phyloP scores from a whole-genome alignment of 1,140 invertebrate genomes.

The Coptotermes formosanus region DNA sequence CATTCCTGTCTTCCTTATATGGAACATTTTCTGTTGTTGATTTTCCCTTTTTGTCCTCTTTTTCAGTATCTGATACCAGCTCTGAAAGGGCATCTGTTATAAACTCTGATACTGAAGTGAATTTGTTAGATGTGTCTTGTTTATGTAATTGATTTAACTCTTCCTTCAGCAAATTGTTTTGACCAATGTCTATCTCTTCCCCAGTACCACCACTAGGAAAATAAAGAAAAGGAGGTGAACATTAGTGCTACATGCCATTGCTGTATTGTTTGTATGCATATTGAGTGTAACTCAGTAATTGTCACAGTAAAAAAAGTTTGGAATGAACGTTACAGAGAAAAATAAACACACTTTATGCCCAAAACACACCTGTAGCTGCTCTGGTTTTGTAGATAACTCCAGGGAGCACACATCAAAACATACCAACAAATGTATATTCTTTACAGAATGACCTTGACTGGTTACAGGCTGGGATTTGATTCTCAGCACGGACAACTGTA shows the following conservation, averaged over 20 bases:
- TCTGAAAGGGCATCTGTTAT: not conserved
- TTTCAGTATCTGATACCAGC: not conserved
- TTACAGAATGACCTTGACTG: no score
- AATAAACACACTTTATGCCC: no score
- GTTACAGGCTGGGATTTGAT: no score
- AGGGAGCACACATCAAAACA: no score
- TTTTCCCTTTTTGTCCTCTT: not conserved
- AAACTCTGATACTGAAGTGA: constrained; percentile 7
- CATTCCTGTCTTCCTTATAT: not conserved
- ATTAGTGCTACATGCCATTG: not conserved
- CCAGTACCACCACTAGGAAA: constrained; percentile 15
- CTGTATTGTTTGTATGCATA: no score
- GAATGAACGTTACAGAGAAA: no score
- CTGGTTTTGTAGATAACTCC: no score
- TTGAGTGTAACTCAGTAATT: no score
- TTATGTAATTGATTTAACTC: not conserved
- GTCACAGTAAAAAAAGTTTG: no score
- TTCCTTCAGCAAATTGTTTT: not conserved
- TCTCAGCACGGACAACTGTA: no score
- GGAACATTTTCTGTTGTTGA: not conserved
- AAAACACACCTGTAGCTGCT: no score
- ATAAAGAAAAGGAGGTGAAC: not conserved
- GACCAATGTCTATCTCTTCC: constrained; percentile 27
- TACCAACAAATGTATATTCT: no score
- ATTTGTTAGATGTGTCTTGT: not conserved